Base-by-base conservation (phyloP, 2,888 invertebrate species). In the Dryococelus australis region DNA sequence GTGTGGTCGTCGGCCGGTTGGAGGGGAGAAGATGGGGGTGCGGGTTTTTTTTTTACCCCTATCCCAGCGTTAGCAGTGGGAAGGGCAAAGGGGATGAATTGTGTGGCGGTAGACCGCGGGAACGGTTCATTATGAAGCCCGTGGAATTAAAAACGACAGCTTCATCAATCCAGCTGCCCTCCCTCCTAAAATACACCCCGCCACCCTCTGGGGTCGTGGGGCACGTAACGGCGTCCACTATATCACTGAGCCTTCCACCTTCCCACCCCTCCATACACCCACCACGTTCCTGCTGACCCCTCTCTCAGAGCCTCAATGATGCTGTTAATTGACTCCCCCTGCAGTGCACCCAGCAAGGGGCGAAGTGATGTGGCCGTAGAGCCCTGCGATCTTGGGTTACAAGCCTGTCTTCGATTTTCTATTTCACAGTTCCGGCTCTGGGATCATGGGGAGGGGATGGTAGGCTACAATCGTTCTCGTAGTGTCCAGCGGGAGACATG, bases 61-160 rank as follows among this genome's bases (percentile, higher is more conserved):
- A 10, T 47, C 47, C 47, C 10, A 16, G 47, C 47, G 47, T 13
- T 47, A 16, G 16, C 12, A 8, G 47, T 65, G 65, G n/a, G 20
- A 20, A 20, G 65, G 65, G 65, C 8, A n/a, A 20, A 20, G 65
- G 65, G 65, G 65, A 24, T 65, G 65, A 65, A 65, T 65, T 65
- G 65, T 9, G 65, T n/a, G 65, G 20, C n/a, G 20, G 65, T 65
- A 20, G n/a, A 65, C 65, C 65, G 65, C 65, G n/a, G 65, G 65
- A n/a, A 65, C 65, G 65, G 65, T 65, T 65, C 65, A 65, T 65
- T n/a, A 65, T n/a, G 65, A 65, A 65, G 65, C 65, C 65, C 24
- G n/a, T 24, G 65, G 65, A 65, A 65, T 65, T n/a, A 65, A 65
- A 65, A 65, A 65, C 24, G 65, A 24, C 65, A 20, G 65, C 24